Evolutionary conservation across 2,797 vertebrate genomes (phyloP).

Genomic region (Hyperoplus lanceolatus): DNA sequence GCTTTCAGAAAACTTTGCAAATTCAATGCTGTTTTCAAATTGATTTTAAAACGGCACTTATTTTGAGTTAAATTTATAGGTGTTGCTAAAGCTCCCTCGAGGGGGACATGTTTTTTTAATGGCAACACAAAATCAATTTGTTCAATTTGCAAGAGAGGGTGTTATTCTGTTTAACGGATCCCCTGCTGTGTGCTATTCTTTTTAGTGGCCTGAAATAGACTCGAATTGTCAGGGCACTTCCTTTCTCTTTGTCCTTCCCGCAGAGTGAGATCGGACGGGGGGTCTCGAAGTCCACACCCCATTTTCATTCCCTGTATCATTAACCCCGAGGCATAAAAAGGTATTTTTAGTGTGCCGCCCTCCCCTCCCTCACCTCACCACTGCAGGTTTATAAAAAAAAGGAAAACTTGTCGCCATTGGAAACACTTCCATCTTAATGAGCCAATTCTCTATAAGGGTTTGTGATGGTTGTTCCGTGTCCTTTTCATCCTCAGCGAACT

Average conservation of each 20-base stretch:
- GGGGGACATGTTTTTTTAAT: conserved; percentile 7
- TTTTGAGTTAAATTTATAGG: conserved; percentile 22
- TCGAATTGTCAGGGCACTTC: not conserved
- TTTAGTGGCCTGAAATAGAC: not conserved
- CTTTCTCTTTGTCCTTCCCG: conserved; percentile 1
- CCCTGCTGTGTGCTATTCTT: not conserved
- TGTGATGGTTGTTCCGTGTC: conserved; percentile 30
- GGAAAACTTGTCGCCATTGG: conserved; percentile 46
- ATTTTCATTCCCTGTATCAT: conserved; percentile 24
- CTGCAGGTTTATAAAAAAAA: conserved; percentile 24
- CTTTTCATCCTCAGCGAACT: conserved; percentile 55
- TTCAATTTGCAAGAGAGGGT: conserved; percentile 14
- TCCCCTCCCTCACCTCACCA: not conserved
- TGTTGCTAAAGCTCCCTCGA: not conserved
- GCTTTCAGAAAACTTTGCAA: not conserved
- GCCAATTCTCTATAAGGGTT: conserved; percentile 47
- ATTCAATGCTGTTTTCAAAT: conserved; percentile 26
- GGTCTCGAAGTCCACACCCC: conserved; percentile 6
- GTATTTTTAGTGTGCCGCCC: conserved; percentile 64
- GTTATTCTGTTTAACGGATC: conserved; percentile 24
- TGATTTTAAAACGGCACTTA: not conserved
- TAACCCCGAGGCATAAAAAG: conserved; percentile 28
- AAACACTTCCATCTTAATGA: conserved; percentile 66
- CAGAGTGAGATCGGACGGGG: conserved; percentile 7
- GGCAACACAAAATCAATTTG: conserved; percentile 31